Evolutionary conservation across 30 jellyfish, hydroid and myxozoan genomes (phyloP), one percentile per base, ranked within the genome.

Genomic region (Aurelia aurita complex sp. Pacific): DNA sequence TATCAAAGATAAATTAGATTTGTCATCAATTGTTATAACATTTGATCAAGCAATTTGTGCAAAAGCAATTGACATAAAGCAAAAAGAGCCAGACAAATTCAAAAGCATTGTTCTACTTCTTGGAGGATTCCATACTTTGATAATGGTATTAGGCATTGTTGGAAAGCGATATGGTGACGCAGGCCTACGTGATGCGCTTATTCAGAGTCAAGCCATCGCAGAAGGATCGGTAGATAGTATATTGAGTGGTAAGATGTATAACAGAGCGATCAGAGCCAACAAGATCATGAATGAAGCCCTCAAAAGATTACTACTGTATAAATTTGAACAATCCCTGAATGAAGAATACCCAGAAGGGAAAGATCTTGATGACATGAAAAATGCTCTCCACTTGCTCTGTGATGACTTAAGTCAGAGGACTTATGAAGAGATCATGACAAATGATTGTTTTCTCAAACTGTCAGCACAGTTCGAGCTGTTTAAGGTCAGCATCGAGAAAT

Each of bases 141-240:
- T 78, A 55, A 62, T 55, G 88, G 72, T 29, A 43, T n/a, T 80
- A 29, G 88, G 88, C 29, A 74, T 74, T 8, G 64, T 78, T 78
- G 71, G 85, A 32, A 78, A 78, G 64, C 23, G 88, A 46, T 78
- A 43, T 62, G 15, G 69, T 43, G 90, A 80, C 15, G 74, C 91
- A 63, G 73, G 74, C 71, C 35, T 69, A 1, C 70, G 90, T 63
- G 90, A 33, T 33, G 88, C 72, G 32, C 81, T 29, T 50, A 74
- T 69, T 15, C 73, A 74, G 85, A 34, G 79, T 52, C 17, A 50
- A 54, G 85, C 50, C 75, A 18, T 71, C 35, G 72, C 82, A 29
- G 36, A 15, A 73, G 36, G 73, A 72, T 16, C 79, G 74, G 36
- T 10, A 23, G 29, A 23, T 23, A 23, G 29, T 23, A 0, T 23